These are phyloP conservation scores for Hyles lineata DNA, from an alignment of 2,888 invertebrate genomes.

Conservation along the genomic window DNA sequence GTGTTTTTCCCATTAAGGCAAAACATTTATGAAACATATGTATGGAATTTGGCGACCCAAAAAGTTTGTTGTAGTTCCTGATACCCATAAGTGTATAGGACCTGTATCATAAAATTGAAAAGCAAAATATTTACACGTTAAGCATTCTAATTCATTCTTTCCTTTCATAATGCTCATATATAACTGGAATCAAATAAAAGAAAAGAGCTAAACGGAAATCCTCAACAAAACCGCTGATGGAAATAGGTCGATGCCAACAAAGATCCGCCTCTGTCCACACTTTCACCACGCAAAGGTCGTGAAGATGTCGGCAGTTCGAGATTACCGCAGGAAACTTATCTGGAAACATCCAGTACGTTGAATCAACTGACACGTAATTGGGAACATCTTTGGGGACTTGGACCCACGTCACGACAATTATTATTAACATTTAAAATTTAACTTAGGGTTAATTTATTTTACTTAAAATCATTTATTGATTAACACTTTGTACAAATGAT, in stretches of 20 bases:
- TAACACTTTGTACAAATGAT: too few relatives aligned
- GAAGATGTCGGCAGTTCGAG: constrained; percentile 8
- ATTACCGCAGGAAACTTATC: constrained; percentile 10
- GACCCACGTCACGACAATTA: background rate
- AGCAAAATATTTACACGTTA: background rate
- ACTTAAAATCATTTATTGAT: too few relatives aligned
- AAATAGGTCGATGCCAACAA: constrained; percentile 18
- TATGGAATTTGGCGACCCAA: background rate
- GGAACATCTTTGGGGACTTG: background rate
- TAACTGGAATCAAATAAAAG: too few relatives aligned
- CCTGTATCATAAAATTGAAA: too few relatives aligned
- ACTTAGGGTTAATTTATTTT: background rate
- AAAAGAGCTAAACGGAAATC: background rate
- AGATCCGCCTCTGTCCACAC: constrained; percentile 13
- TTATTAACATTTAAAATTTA: background rate
- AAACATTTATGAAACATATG: background rate
- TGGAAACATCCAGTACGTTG: constrained; percentile 9
- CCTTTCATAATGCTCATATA: too few relatives aligned
- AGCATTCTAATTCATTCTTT: too few relatives aligned
- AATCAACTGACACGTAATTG: background rate
- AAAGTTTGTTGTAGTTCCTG: background rate
- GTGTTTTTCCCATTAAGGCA: too few relatives aligned
- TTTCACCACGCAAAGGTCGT: constrained; percentile 19
- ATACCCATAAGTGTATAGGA: background rate
- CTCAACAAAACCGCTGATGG: background rate